phyloP scores from a whole-genome alignment of 2,113 vertebrate species.

The Peromyscus maniculatus region DNA sequence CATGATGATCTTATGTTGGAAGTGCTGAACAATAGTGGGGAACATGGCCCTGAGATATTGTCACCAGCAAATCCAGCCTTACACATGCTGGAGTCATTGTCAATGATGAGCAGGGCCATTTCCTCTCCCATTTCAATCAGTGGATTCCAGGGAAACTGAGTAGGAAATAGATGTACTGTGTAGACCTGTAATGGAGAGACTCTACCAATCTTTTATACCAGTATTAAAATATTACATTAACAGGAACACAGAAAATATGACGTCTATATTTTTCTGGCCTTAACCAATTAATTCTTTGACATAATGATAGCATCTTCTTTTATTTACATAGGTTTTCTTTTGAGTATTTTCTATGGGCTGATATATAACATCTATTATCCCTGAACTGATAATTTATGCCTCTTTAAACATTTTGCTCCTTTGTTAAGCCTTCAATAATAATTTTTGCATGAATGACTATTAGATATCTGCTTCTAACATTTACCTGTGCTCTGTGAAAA shows the following conservation, averaged over 20 bases:
- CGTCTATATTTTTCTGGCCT: neutral
- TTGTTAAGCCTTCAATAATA: neutral
- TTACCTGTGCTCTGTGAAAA: neutral
- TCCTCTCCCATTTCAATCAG: constrained; percentile 85
- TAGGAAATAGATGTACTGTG: neutral
- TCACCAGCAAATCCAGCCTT: constrained; percentile 87
- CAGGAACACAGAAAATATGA: neutral
- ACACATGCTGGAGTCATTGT: neutral
- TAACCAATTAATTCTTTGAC: neutral
- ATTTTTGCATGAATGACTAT: neutral
- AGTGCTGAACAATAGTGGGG: constrained; percentile 85
- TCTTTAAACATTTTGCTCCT: neutral
- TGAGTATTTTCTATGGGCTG: neutral
- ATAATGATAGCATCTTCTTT: neutral
- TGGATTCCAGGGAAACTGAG: neutral
- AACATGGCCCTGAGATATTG: constrained; percentile 87
- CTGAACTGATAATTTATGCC: neutral
- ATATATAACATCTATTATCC: neutral
- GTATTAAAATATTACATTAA: neutral
- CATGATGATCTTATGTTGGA: constrained; percentile 88
- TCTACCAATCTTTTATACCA: neutral
- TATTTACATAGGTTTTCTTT: neutral
- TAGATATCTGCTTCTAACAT: neutral
- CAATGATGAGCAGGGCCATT: constrained; percentile 87
- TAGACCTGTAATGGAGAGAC: neutral